Conservation (phyloP, 2,888 invertebrate genomes). For the Agriopis marginaria region DNA sequence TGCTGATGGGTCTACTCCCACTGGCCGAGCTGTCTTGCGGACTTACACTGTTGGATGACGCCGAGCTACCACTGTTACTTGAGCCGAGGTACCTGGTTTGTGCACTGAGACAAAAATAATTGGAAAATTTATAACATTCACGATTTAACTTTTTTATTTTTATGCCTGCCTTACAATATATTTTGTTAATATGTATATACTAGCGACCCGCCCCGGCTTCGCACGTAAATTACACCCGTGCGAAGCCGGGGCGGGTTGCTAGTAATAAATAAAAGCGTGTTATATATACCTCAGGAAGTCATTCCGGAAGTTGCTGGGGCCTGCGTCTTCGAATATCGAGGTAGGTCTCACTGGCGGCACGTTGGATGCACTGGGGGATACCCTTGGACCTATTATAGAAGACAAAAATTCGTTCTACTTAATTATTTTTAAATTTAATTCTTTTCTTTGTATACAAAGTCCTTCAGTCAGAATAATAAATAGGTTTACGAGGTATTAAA, state of each 20-base stretch:
- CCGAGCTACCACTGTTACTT: conserved; percentile 24
- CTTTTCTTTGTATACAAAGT: too few species aligned
- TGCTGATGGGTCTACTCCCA: conserved; percentile 30
- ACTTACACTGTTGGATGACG: conserved; percentile 10
- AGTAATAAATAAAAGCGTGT: too few species aligned
- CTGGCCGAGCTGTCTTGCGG: conserved; percentile 17
- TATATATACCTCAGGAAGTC: conserved; percentile 17
- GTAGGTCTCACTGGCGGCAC: conserved; percentile 22
- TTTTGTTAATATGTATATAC: too few species aligned
- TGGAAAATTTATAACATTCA: too few species aligned
- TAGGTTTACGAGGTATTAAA: too few species aligned
- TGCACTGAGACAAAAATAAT: not conserved
- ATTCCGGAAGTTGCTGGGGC: conserved; percentile 25
- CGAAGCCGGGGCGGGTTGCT: too few species aligned
- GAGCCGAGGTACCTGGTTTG: conserved; percentile 30
- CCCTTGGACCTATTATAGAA: not conserved
- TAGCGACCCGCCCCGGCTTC: too few species aligned
- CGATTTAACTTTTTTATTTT: too few species aligned
- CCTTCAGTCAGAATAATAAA: too few species aligned
- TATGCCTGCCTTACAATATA: too few species aligned
- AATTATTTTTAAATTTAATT: too few species aligned
- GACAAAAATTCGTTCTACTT: not conserved
- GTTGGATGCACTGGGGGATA: not conserved
- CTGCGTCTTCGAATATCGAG: conserved; percentile 38
- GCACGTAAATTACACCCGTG: too few species aligned